Conservation (phyloP, 2,113 vertebrate genomes). For the Hippoglossus stenolepis region DNA sequence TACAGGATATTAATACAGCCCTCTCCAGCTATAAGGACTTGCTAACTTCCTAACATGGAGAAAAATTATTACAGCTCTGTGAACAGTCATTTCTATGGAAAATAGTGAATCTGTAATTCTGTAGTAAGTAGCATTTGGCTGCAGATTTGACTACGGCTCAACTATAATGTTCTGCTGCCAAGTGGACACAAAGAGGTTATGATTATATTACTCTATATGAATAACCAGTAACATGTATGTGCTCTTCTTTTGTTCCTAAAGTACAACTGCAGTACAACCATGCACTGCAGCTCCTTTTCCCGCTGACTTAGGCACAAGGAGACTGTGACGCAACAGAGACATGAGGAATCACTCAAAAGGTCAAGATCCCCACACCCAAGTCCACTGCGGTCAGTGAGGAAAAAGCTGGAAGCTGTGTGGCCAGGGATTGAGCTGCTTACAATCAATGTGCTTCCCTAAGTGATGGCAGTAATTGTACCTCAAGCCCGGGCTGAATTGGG, state of each 20-base stretch:
- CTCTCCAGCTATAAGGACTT: not conserved
- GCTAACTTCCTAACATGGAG: not conserved
- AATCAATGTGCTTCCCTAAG: not conserved
- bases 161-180: not conserved
- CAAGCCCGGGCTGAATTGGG: not conserved
- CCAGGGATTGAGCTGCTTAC: not conserved
- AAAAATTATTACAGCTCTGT: not conserved
- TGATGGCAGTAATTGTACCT: not conserved
- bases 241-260: not conserved
- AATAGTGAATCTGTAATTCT: not conserved
- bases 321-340: constrained; percentile 1
- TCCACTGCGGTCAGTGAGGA: not conserved
- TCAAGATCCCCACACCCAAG: constrained; percentile 10
- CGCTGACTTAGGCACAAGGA: not conserved
- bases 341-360: not conserved
- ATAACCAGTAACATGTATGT: not conserved
- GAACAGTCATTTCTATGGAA: not conserved
- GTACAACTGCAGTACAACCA: not conserved
- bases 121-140: not conserved
- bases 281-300: not conserved
- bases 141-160: constrained; percentile 4
- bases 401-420: not conserved
- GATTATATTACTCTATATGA: not conserved
- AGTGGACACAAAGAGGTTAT: not conserved
- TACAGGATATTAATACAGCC: constrained; percentile 8